phyloP scores from a whole-genome alignment of 2,888 invertebrate species.

The Caenorhabditis japonica region DNA sequence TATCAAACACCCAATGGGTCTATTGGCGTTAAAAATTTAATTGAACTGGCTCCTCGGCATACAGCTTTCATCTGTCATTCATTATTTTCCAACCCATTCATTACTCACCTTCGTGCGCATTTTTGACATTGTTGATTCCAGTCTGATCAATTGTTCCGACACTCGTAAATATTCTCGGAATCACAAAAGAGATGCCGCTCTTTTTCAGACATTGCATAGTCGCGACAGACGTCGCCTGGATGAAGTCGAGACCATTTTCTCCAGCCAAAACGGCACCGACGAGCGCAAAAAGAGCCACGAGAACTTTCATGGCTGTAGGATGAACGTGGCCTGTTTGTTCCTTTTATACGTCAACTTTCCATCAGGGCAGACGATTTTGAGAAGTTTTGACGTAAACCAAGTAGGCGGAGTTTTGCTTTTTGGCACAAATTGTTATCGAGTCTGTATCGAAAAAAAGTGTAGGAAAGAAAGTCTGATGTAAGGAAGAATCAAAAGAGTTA shows the following conservation, averaged over 20 bases:
- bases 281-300: slow-evolving; percentile 9
- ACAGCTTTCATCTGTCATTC: no score
- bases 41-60: no score
- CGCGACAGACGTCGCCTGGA: slow-evolving; percentile 47
- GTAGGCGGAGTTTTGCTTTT: no score
- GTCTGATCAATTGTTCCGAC: slow-evolving; percentile 58
- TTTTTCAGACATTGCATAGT: slow-evolving; percentile 60
- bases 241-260: slow-evolving; percentile 33
- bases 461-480: no score
- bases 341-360: slow-evolving; percentile 21
- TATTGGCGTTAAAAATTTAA: no score
- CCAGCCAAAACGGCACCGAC: slow-evolving; percentile 1
- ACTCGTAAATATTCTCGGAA: slow-evolving; percentile 60
- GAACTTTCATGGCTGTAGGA: slow-evolving; percentile 20
- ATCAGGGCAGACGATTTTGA: no score
- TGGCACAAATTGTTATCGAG: no score
- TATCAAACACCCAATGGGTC: no score
- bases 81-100: no score
- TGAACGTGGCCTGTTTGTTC: background rate
- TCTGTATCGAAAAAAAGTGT: no score
- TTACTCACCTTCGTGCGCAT: slow-evolving; percentile 59
- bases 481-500: no score
- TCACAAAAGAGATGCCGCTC: slow-evolving; percentile 57
- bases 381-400: no score
- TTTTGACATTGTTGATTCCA: slow-evolving; percentile 65